A percentile compares a stretch with the other conserved stretches of the same genome.
These are phyloP conservation scores for Cataglyphis altisquamis DNA, from an alignment of 2,888 invertebrate genomes.

Conservation along the genomic window DNA sequence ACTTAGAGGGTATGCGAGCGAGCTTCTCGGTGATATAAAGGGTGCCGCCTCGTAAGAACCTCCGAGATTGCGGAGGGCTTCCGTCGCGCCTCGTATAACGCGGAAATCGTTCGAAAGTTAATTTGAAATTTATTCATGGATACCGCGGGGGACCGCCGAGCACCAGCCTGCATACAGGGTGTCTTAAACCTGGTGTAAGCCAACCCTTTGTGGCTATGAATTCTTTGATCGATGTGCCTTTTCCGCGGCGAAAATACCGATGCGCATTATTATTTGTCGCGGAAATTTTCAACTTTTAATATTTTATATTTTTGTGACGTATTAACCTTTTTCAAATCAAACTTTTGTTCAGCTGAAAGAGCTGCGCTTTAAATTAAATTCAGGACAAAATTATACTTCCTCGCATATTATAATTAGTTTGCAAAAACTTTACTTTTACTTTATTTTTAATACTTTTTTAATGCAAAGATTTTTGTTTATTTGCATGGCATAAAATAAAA, in stretches of 20 bases:
- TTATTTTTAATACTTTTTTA: background rate
- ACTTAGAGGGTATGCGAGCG: conserved; percentile 37
- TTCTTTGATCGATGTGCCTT: conserved; percentile 26
- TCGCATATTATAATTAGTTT: background rate
- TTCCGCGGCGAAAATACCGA: background rate
- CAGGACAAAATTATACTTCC: background rate
- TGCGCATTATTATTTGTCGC: background rate
- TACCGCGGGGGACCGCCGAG: conserved; percentile 66
- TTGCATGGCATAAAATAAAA: background rate
- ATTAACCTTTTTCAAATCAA: background rate
- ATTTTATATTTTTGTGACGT: background rate
- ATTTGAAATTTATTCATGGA: conserved; percentile 85
- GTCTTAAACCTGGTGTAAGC: conserved; percentile 20
- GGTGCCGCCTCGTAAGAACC: conserved; percentile 62
- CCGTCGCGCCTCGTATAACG: conserved; percentile 74
- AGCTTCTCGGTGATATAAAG: conserved; percentile 64
- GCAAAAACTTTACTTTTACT: background rate
- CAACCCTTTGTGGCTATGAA: conserved; percentile 30
- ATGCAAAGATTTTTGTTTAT: background rate
- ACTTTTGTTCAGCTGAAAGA: background rate
- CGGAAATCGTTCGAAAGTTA: conserved; percentile 81
- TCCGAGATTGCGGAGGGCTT: conserved; percentile 71
- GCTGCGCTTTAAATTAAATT: background rate
- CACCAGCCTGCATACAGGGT: conserved; percentile 32
- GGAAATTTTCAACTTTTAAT: background rate